Evolutionary conservation across 2,888 invertebrate species (phyloP).

Genomic region (Papilio demoleus): DNA sequence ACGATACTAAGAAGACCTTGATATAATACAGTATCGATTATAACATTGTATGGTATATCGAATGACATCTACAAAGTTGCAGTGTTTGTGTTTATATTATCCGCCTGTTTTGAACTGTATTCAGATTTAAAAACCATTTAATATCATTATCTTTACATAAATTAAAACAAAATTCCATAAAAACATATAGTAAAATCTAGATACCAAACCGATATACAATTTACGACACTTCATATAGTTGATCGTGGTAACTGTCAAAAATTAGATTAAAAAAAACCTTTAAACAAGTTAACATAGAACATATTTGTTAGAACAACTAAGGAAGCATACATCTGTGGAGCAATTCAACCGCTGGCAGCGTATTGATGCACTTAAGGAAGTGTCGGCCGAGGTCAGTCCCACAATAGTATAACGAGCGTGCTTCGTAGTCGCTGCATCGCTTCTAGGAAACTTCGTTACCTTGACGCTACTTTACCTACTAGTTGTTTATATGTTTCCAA

Average conservation of each 20-base stretch:
- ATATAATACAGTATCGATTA: slow-evolving; percentile 19
- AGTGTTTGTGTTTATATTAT: not conserved
- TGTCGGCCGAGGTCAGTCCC: slow-evolving; percentile 26
- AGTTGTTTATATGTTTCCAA: slow-evolving; percentile 2
- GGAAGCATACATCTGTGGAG: not conserved
- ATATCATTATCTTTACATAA: too few relatives aligned
- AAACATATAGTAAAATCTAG: too few relatives aligned
- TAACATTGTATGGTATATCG: slow-evolving; percentile 18
- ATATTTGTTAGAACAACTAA: not conserved
- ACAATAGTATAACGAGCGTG: slow-evolving; percentile 32
- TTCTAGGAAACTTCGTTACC: slow-evolving; percentile 37
- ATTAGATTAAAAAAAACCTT: too few relatives aligned
- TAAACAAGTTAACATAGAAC: too few relatives aligned
- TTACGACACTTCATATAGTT: too few relatives aligned
- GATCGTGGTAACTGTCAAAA: too few relatives aligned
- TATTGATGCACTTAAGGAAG: slow-evolving; percentile 27
- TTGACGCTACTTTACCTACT: slow-evolving; percentile 20
- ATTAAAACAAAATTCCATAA: too few relatives aligned
- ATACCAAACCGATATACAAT: too few relatives aligned
- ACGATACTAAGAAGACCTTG: slow-evolving; percentile 16
- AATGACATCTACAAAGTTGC: slow-evolving; percentile 23
- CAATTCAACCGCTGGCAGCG: not conserved
- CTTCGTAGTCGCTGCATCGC: slow-evolving; percentile 21
- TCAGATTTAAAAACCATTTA: too few relatives aligned
- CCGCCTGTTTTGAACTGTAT: too few relatives aligned